phyloP scores from a whole-genome alignment of 2,113 vertebrate genomes.

The Pimephales promelas region DNA sequence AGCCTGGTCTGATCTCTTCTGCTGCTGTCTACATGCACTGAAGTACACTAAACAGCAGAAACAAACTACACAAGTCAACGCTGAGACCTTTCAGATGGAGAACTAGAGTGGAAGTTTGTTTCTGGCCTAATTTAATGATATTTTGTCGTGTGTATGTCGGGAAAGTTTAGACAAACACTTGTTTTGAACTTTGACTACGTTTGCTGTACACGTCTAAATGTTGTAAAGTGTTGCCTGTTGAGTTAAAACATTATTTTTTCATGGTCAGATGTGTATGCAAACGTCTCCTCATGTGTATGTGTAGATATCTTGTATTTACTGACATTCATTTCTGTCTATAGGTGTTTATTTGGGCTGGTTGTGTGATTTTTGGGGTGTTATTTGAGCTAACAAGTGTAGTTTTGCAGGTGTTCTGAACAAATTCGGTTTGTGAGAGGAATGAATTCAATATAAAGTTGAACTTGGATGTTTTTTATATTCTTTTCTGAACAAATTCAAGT shows the following conservation, averaged over 20 bases:
- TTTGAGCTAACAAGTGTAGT: neutral
- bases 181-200: too few relatives aligned
- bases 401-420: neutral
- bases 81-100: neutral
- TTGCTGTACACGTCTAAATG: slow-evolving; percentile 26
- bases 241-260: slow-evolving; percentile 9
- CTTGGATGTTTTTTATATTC: neutral
- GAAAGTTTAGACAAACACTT: neutral
- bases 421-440: neutral
- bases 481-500: slow-evolving; percentile 9
- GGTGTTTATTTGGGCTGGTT: slow-evolving; percentile 24
- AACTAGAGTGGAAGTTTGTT: neutral
- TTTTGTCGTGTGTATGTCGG: neutral
- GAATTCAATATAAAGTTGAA: neutral
- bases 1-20: slow-evolving; percentile 26
- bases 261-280: slow-evolving; percentile 12
- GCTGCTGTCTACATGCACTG: slow-evolving; percentile 31
- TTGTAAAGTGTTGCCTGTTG: slow-evolving; percentile 17
- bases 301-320: slow-evolving; percentile 9
- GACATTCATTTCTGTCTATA: slow-evolving; percentile 9
- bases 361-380: slow-evolving; percentile 25
- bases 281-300: slow-evolving; percentile 11
- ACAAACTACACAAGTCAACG: neutral
- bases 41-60: slow-evolving; percentile 29
- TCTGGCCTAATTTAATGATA: neutral